These are phyloP conservation scores for Callinectes sapidus DNA, from an alignment of 2,888 invertebrate species.

Conservation along the genomic window DNA sequence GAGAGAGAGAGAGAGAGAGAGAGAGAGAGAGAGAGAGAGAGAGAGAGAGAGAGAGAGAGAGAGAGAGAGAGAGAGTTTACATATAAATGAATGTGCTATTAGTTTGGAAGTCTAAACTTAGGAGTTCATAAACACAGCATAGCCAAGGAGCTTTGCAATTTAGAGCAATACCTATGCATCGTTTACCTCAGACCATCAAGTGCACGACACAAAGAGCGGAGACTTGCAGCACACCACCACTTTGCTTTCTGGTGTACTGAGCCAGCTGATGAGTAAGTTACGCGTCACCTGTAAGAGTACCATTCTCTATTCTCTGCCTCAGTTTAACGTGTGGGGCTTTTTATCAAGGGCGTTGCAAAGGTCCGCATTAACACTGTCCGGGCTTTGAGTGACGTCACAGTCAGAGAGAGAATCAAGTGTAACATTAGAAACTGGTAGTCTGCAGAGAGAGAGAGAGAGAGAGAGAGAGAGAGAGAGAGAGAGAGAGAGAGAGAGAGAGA, in stretches of 20 bases:
- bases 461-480: constrained; percentile 23
- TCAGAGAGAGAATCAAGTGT: constrained; percentile 9
- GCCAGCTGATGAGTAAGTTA: background rate
- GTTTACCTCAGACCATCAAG: background rate
- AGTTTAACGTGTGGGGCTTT: background rate
- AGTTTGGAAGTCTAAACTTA: background rate
- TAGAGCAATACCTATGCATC: background rate
- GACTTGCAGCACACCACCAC: background rate
- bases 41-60: too few relatives aligned
- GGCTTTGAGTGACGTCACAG: background rate
- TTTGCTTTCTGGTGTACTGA: background rate
- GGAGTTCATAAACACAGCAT: background rate
- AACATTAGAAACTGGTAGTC: background rate
- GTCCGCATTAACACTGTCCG: background rate
- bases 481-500: too few relatives aligned
- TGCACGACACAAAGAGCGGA: background rate
- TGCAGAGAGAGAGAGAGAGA: constrained; percentile 25
- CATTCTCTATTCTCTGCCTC: background rate
- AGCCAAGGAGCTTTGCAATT: background rate
- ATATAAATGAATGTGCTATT: background rate
- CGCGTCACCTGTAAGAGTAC: constrained; percentile 4
- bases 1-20: too few relatives aligned
- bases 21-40: too few relatives aligned
- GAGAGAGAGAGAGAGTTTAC: background rate
- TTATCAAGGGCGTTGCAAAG: constrained; percentile 22